Base-by-base conservation (phyloP, 2,888 invertebrate species). In the Eupithecia inturbata region DNA sequence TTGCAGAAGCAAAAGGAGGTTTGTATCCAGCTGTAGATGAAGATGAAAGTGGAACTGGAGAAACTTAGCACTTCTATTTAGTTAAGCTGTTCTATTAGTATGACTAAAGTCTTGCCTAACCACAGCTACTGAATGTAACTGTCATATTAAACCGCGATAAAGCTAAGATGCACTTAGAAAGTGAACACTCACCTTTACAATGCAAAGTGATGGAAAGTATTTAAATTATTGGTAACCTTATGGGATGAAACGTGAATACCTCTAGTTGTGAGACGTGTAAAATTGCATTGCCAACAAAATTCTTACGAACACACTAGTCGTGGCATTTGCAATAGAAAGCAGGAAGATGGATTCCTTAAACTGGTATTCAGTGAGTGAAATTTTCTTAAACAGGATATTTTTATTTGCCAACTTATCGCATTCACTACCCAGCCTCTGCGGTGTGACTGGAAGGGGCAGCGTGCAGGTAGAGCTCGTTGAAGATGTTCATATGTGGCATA, bases 141-240 rank as follows among this genome's bases (percentile, higher is more conserved):
- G 49, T 33, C 45, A 22, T 69, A 69, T 26, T 22, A 41, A 78
- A 86, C 88, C 84, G 79, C 83, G 83, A 82, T 84, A 82, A 82
- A 82, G 78, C 83, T 83, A 86, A 85, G 86, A 87, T 83, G 85
- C 85, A 83, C 86, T 88, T 90, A 88, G 92, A 92, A 92, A 89
- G 89, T 84, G 73, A 75, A 74, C 79, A 57, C 60, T 80, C 84
- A 85, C 84, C 85, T 87, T 87, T 87, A 84, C 81, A 85, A 88
- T 88, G 88, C 85, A 87, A 85, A 89, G 85, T 87, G 86, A 86
- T 86, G 87, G 88, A 89, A 89, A 89, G 87, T 82, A 81, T 78
- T 80, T 78, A 81, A 85, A 83, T 82, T 80, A 78, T 77, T 79
- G 78, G 81, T 83, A 83, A 83, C 83, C 83, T 84, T 80, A 73